Conservation (phyloP, 1,140 invertebrate genomes). For the Hesperophylax magnus region DNA sequence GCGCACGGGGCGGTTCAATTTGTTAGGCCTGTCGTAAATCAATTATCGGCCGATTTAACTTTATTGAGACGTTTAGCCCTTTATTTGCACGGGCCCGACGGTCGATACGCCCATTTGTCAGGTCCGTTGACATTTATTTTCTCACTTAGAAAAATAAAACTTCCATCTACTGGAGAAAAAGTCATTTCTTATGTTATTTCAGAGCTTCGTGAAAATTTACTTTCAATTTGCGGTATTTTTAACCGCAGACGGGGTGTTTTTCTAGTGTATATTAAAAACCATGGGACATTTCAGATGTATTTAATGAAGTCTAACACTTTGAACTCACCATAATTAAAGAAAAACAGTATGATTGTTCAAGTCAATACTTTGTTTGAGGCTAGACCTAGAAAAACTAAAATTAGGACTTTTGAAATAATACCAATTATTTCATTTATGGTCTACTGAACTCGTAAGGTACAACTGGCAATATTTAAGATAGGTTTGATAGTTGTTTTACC, state of each 20-base stretch:
- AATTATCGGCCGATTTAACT: conserved; percentile 35
- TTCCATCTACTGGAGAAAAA: background rate
- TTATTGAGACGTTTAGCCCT: conserved; percentile 28
- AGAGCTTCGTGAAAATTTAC: background rate
- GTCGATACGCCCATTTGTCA: conserved; percentile 25
- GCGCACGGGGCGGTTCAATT: conserved; percentile 19
- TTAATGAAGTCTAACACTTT: too few relatives aligned
- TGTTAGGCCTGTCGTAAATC: conserved; percentile 28
- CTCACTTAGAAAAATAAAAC: conserved; percentile 1
- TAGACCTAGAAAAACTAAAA: too few relatives aligned
- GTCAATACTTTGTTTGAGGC: too few relatives aligned
- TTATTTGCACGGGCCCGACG: conserved; percentile 13
- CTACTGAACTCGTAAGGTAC: too few relatives aligned
- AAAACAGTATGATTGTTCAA: too few relatives aligned
- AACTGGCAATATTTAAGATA: too few relatives aligned
- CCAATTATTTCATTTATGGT: too few relatives aligned
- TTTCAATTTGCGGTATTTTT: conserved; percentile 10
- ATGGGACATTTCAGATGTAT: too few relatives aligned
- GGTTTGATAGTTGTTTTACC: too few relatives aligned
- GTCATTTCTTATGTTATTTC: background rate
- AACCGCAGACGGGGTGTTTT: background rate
- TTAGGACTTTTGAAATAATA: too few relatives aligned
- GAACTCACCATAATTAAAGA: too few relatives aligned
- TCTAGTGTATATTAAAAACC: too few relatives aligned
- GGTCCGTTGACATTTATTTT: conserved; percentile 21